A percentile compares a stretch with the other conserved stretches of the same genome.
phyloP scores from a whole-genome alignment of 2,797 vertebrate genomes.

The Lindbergichthys nudifrons region DNA sequence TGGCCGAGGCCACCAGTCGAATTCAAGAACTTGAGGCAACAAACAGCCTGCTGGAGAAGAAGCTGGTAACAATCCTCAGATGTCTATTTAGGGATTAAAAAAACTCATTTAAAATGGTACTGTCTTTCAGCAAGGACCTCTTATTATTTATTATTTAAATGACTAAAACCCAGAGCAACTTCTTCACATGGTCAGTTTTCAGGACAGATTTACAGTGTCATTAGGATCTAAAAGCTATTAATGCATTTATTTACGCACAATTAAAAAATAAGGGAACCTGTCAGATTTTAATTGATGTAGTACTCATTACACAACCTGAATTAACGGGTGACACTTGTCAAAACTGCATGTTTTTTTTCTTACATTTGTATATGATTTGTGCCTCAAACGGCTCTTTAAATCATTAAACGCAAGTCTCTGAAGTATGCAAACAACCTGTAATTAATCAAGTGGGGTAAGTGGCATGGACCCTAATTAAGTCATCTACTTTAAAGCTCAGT shows the following conservation, averaged over 20 bases:
- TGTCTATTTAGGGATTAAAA: too few species aligned
- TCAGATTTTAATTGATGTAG: neutral
- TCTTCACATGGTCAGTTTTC: neutral
- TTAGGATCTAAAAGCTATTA: neutral
- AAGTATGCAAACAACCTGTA: neutral
- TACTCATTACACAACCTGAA: neutral
- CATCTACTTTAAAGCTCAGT: too few species aligned
- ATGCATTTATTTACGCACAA: neutral
- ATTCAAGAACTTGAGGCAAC: constrained; percentile 90
- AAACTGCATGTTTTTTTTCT: neutral
- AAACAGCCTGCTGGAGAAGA: constrained; percentile 89
- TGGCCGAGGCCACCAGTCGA: constrained; percentile 87
- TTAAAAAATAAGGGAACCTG: neutral
- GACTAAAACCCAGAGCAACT: neutral
- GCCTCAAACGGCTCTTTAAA: neutral
- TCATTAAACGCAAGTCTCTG: neutral
- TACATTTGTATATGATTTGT: too few species aligned
- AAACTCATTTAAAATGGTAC: too few species aligned
- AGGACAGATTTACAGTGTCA: neutral
- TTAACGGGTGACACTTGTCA: neutral
- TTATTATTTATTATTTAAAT: neutral
- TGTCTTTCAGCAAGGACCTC: too few species aligned
- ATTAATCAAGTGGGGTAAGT: neutral
- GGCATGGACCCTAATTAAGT: too few species aligned
- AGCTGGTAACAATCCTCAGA: constrained; percentile 83